phyloP scores from a whole-genome alignment of 2,888 invertebrate species.

The Zaprionus bogoriensis region DNA sequence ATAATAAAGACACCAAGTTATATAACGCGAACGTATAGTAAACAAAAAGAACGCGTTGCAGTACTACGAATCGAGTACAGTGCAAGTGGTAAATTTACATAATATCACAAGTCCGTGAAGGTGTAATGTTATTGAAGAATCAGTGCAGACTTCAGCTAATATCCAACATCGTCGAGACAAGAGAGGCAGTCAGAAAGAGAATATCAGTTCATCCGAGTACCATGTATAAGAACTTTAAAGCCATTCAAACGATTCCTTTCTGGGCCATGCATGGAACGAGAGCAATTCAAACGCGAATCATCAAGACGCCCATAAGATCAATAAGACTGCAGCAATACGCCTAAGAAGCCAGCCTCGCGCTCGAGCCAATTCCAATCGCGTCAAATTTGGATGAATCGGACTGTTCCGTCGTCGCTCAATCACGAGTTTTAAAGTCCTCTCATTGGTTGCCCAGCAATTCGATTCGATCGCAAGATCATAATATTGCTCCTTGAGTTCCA shows the following conservation, averaged over 20 bases:
- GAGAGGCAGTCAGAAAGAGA: slow-evolving; percentile 90
- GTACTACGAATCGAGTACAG: slow-evolving; percentile 3
- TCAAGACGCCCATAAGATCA: slow-evolving; percentile 48
- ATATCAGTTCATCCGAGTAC: slow-evolving; percentile 93
- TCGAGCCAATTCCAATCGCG: background rate
- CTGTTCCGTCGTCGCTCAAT: background rate
- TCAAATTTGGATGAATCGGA: background rate
- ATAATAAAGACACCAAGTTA: slow-evolving; percentile 37
- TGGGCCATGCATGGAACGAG: slow-evolving; percentile 63
- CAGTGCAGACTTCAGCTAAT: slow-evolving; percentile 44
- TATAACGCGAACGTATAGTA: slow-evolving; percentile 38
- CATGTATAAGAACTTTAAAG: slow-evolving; percentile 91
- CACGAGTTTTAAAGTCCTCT: background rate
- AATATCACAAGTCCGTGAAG: slow-evolving; percentile 25
- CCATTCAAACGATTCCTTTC: slow-evolving; percentile 64
- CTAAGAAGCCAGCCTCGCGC: slow-evolving; percentile 51
- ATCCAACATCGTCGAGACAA: slow-evolving; percentile 67
- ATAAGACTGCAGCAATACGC: slow-evolving; percentile 47
- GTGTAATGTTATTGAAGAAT: slow-evolving; percentile 71
- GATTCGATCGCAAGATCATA: background rate
- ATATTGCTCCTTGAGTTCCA: slow-evolving; percentile 2
- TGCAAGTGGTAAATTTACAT: slow-evolving; percentile 10
- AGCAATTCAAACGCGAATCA: slow-evolving; percentile 43
- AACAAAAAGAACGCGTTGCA: slow-evolving; percentile 20
- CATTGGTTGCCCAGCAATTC: background rate